A percentile compares a stretch with the other conserved stretches of the same genome.
Evolutionary conservation across 2,888 invertebrate species (phyloP).

Genomic region (Rhamphomyia laevipes): DNA sequence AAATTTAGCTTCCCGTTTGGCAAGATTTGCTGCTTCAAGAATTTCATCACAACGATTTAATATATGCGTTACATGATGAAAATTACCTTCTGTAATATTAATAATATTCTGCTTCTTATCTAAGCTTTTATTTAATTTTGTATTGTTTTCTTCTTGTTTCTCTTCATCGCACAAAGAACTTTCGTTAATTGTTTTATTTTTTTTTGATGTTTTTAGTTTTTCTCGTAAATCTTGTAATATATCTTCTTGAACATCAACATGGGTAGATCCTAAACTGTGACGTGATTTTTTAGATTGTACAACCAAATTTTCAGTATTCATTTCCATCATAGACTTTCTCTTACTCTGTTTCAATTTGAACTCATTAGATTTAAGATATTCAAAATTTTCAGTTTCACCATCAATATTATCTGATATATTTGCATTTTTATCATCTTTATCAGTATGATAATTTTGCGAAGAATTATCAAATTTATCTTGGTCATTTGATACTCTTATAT

Average conservation of each 20-base stretch:
- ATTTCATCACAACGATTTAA: slow-evolving; percentile 25
- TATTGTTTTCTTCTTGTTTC: slow-evolving; percentile 2
- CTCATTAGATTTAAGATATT: slow-evolving; percentile 16
- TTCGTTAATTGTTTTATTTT: not conserved
- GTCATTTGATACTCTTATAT: not conserved
- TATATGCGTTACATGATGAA: not conserved
- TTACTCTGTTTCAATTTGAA: slow-evolving; percentile 4
- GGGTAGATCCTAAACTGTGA: not conserved
- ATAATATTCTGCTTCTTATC: too few relatives aligned
- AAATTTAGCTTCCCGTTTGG: slow-evolving; percentile 22
- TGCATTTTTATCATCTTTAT: too few relatives aligned
- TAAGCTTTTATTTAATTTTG: not conserved
- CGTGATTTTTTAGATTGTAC: not conserved
- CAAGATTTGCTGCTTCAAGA: slow-evolving; percentile 25
- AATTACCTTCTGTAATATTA: too few relatives aligned
- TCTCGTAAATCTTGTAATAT: too few relatives aligned
- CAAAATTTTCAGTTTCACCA: slow-evolving; percentile 18
- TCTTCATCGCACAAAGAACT: not conserved
- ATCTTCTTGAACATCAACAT: too few relatives aligned
- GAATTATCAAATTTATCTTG: not conserved
- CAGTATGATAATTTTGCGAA: too few relatives aligned
- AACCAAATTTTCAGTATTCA: not conserved
- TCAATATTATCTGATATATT: slow-evolving; percentile 1
- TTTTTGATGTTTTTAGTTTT: not conserved
- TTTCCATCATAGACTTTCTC: slow-evolving; percentile 10